phyloP scores from a whole-genome alignment of 2,888 invertebrate genomes.

The Eristalinus aeneus region DNA sequence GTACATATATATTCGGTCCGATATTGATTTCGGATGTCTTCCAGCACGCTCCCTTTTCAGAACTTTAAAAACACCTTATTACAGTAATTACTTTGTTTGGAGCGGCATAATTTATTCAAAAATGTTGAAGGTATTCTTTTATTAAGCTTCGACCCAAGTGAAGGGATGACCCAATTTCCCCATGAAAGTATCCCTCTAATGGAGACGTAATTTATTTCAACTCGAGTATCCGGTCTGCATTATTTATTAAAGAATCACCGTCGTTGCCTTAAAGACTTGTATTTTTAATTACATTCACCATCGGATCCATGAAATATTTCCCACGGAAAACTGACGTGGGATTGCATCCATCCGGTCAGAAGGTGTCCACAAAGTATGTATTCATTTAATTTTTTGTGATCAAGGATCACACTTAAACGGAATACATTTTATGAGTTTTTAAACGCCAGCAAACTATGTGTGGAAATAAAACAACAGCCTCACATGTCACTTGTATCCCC shows the following conservation, averaged over 20 bases:
- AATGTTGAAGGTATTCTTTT: constrained; percentile 8
- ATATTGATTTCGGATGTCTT: constrained; percentile 40
- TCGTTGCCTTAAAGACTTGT: background rate
- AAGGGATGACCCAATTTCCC: constrained; percentile 31
- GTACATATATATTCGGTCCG: background rate
- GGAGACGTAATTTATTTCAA: constrained; percentile 13
- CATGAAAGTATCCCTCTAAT: constrained; percentile 35
- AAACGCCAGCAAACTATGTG: constrained; percentile 27
- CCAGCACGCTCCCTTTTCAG: too few relatives aligned
- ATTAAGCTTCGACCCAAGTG: constrained; percentile 43
- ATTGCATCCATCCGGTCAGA: background rate
- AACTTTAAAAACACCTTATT: constrained; percentile 41
- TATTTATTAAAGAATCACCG: background rate
- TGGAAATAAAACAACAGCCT: constrained; percentile 14
- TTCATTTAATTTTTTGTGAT: background rate
- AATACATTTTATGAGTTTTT: constrained; percentile 25
- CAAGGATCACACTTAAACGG: constrained; percentile 7
- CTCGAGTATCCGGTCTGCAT: background rate
- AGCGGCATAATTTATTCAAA: constrained; percentile 38
- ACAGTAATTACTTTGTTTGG: constrained; percentile 21
- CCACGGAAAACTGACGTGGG: background rate
- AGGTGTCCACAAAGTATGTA: background rate
- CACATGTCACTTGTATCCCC: constrained; percentile 14
- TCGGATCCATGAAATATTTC: background rate
- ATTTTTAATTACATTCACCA: background rate